Evolutionary conservation across 2,113 vertebrate species (phyloP), one percentile per base, ranked within the genome.

Genomic region (Pteropus alecto): DNA sequence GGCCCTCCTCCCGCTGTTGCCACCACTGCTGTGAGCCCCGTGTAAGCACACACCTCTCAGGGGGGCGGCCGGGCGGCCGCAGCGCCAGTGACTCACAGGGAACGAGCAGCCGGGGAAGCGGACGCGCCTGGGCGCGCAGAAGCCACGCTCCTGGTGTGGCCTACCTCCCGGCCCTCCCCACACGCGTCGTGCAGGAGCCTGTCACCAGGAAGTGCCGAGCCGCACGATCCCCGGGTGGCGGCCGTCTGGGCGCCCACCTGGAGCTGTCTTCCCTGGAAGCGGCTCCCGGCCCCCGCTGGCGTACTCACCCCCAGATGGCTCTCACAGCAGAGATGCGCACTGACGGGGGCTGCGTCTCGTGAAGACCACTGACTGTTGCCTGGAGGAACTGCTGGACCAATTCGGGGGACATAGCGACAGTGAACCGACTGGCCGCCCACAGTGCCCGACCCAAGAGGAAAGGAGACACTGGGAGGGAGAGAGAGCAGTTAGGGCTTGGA

Each of bases 351-450:
- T 99, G 99, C 61, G 98, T 99, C 96, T 99, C 99, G 0, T 99
- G 99, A 10, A 99, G 98, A 21, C 99, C 99, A 81, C 99, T 99
- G 90, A 99, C 99, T 1, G 99, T 99, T 70, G 99, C 99, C 95
- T 99, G 99, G 16, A 99, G 99, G 97, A 99, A 99, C 98, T 99
- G 99, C 98, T 99, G 99, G 98, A 99, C 99, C 95, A 99, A 98
- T 71, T 99, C 99, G 7, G 99, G 99, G 67, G 99, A 99, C 99
- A 99, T 99, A 38, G 99, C 99, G 30, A 99, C 99, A 0, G 99
- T 99, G 95, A 99, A 99, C 5, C 99, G 99, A 97, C 99, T 99
- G 98, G 99, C 99, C 0, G 99, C 99, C 99, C 99, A 99, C 51
- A 99, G 98, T 38, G 99, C 99, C 41, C 99, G 99, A 12, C 99